Base-by-base conservation (phyloP, 2,797 vertebrate genomes). In the Anguilla obscura region DNA sequence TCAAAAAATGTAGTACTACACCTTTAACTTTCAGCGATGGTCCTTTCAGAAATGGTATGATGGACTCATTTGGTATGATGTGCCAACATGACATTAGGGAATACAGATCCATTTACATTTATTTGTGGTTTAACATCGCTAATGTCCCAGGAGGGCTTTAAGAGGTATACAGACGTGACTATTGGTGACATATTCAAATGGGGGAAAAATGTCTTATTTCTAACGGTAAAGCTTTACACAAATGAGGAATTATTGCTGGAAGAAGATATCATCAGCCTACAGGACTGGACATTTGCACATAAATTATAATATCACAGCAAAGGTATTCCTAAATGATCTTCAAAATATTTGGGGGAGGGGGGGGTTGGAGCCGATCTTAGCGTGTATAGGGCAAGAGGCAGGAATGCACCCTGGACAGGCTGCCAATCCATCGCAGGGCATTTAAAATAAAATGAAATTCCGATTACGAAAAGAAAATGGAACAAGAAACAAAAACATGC, bases 61-160 rank as follows among this genome's bases (percentile, higher is more conserved):
- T 30, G 1, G 71, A 76, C 33, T 16, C 10, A 4, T n/a, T 56
- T 85, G 14, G 52, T 85, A 33, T 84, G 82, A 30, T 85, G 83
- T 85, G 71, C 33, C 71, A 40, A 58, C 52, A 85, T 85, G 30
- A 56, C 83, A 33, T 10, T 1, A 54, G 85, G 60, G 58, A 86
- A 86, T 86, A 63, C 33, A 69, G 40, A 33, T n/a, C 33, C 36
- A 66, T 86, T 86, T 66, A 63, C 60, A n/a, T 66, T 86, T 69
- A 63, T 66, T 66, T 86, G 71, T 76, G 71, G 30, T 36, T 76
- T 16, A 76, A 30, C 85, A 86, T 7, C 18, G 7, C 58, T 86
- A 14, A 66, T n/a, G 18, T 86, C 85, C 60, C 12, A 8, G 60
- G 85, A 48, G 60, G 36, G 33, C 40, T 69, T 69, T 63, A 45